Evolutionary conservation across 2,797 vertebrate genomes (phyloP).

Genomic region (Hozukius guyotensis): DNA sequence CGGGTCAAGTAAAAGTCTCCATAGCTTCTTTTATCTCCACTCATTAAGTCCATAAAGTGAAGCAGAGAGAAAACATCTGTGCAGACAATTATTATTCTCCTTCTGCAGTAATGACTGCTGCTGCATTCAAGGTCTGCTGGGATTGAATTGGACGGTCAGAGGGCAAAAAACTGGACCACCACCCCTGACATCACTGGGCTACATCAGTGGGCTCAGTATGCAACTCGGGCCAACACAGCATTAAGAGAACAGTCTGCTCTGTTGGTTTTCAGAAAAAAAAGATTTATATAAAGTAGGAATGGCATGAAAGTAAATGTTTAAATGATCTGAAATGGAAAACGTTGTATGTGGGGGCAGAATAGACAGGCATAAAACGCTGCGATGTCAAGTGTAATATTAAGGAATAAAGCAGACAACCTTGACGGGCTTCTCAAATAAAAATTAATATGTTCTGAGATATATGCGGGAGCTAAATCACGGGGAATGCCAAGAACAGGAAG

Average conservation of each 20-base stretch:
- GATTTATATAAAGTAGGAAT: constrained; percentile 33
- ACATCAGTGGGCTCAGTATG: constrained; percentile 45
- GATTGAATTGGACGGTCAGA: constrained; percentile 29
- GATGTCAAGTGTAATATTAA: constrained; percentile 58
- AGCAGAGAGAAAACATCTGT: constrained; percentile 61
- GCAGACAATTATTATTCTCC: constrained; percentile 52
- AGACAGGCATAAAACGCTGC: constrained; percentile 54
- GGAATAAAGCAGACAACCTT: constrained; percentile 54
- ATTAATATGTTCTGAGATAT: constrained; percentile 35
- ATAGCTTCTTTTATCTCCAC: constrained; percentile 41
- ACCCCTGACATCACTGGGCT: constrained; percentile 44
- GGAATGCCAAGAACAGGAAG: constrained; percentile 38
- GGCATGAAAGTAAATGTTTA: constrained; percentile 55
- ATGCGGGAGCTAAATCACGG: constrained; percentile 30
- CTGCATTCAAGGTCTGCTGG: constrained; percentile 56
- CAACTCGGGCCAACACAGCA: constrained; percentile 41
- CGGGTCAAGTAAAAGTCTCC: constrained; percentile 60
- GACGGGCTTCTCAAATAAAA: constrained; percentile 44
- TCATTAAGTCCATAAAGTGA: constrained; percentile 66
- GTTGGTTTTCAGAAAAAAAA: constrained; percentile 24
- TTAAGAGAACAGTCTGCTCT: constrained; percentile 21
- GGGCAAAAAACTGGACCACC: constrained; percentile 20
- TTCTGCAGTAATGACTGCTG: constrained; percentile 49
- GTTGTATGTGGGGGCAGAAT: constrained; percentile 20
- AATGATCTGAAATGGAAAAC: constrained; percentile 54